phyloP scores from a whole-genome alignment of 1,140 invertebrate species.

The Zaprionus davidi region DNA sequence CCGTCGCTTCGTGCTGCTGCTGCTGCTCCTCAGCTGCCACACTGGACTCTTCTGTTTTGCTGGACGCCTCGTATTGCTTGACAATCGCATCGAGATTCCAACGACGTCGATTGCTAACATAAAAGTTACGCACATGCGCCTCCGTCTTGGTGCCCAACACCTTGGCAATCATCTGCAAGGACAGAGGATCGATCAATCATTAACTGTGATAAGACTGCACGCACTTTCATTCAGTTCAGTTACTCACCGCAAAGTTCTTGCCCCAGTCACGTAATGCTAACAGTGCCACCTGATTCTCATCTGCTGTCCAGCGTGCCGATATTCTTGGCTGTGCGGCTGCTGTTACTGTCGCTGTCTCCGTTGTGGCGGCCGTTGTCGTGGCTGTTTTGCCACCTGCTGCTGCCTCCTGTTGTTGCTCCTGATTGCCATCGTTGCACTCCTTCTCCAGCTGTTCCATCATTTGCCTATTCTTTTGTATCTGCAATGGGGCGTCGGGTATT shows the following conservation, averaged over 20 bases:
- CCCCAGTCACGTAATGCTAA: conserved; percentile 97
- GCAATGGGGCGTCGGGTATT: conserved; percentile 62
- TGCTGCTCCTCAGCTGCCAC: conserved; percentile 34
- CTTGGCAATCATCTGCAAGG: conserved; percentile 92
- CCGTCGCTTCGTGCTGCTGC: conserved; percentile 13
- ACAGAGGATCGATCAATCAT: too few relatives aligned
- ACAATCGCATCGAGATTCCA: conserved; percentile 96
- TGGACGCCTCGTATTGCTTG: conserved; percentile 91
- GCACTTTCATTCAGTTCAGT: not conserved
- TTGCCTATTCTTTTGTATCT: conserved; percentile 98
- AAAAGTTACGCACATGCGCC: conserved; percentile 94
- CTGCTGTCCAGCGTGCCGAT: conserved; percentile 95
- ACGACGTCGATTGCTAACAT: conserved; percentile 95
- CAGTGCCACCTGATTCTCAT: conserved; percentile 95
- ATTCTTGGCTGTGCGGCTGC: conserved; percentile 87
- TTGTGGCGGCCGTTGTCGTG: conserved; percentile 85
- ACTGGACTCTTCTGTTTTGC: conserved; percentile 50
- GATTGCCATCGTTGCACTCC: conserved; percentile 66
- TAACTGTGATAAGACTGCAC: too few relatives aligned
- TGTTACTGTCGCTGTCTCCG: conserved; percentile 7
- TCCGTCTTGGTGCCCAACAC: conserved; percentile 98
- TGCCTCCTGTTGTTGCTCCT: conserved; percentile 32
- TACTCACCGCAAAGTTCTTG: conserved; percentile 92
- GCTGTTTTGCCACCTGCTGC: conserved; percentile 84
- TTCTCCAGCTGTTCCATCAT: conserved; percentile 93